Base-by-base conservation (phyloP, 2,888 invertebrate species). In the Rotaria socialis region DNA sequence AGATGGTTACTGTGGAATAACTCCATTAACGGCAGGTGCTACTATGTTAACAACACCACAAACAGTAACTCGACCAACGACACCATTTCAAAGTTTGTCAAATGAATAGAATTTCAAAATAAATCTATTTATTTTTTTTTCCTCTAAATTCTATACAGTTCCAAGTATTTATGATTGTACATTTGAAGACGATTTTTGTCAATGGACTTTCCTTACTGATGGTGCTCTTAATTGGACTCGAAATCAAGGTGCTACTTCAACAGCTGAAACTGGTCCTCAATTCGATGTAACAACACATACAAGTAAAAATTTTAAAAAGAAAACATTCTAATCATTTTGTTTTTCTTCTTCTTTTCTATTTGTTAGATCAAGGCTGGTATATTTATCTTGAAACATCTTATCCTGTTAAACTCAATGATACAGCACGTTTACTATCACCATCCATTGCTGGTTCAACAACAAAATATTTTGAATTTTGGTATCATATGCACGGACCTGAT, bases 141-240 rank as follows among this genome's bases (percentile, higher is more conserved):
- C n/a, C n/a, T 74, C 88, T 35, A 86, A 87, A 87, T 14, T 67
- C 87, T 50, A 86, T 88, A n/a, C n/a, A 0, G 80, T 87, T 67
- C 88, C 89, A 80, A 56, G 84, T n/a, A 35, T 87, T 24, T 85
- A 85, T 56, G 89, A 90, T 88, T 90, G 90, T 87, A 88, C 88
- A 86, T 90, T 90, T 89, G 90, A 90, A 86, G 85, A 84, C 22
- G 89, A 89, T 22, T 67, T 89, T 24, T 90, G 90, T 86, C 88
- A 88, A 80, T 90, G 90, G 90, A 88, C 87, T 8, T 89, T 89
- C 87, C 88, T 84, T 86, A 35, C 84, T 22, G 84, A 50, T 56
- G 90, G 89, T 87, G 85, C 88, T 85, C 90, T 89, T 88, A 50
- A 86, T 85, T 74, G 89, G 89, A 89, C 88, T 24, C 86, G 89